Evolutionary conservation across 2,113 vertebrate species (phyloP).

Genomic region (Rhagologus leucostigma): DNA sequence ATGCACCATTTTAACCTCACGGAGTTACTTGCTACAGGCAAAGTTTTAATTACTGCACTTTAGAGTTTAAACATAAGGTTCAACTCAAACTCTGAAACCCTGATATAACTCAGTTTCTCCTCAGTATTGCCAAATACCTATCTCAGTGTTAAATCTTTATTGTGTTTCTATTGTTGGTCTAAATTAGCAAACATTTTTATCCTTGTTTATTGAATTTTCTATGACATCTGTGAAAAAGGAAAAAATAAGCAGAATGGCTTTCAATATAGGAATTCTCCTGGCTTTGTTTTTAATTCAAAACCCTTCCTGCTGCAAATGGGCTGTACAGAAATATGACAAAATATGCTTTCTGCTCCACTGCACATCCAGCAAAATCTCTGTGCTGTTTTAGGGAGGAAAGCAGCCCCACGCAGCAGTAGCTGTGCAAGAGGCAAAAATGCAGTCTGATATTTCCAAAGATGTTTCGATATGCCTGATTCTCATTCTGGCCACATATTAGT

Average conservation of each 20-base stretch:
- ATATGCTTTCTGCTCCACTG: not conserved
- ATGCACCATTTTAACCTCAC: slow-evolving; percentile 63
- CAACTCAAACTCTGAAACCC: slow-evolving; percentile 49
- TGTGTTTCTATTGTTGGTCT: slow-evolving; percentile 43
- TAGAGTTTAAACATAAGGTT: slow-evolving; percentile 63
- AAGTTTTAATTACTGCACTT: slow-evolving; percentile 70
- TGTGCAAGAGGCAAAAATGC: not conserved
- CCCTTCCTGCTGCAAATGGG: not conserved
- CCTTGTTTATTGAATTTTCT: not conserved
- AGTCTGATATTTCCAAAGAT: not conserved
- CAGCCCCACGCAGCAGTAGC: not conserved
- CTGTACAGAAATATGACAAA: not conserved
- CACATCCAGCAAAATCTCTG: not conserved
- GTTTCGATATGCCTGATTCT: not conserved
- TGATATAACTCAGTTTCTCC: slow-evolving; percentile 58
- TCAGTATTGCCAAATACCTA: slow-evolving; percentile 53
- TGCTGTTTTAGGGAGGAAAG: not conserved
- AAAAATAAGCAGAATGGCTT: not conserved
- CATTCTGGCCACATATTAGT: not conserved
- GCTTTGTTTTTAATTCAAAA: not conserved
- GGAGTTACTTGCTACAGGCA: slow-evolving; percentile 71
- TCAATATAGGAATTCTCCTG: not conserved
- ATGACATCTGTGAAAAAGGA: not conserved
- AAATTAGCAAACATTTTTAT: slow-evolving; percentile 4
- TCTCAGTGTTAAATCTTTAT: slow-evolving; percentile 58